Conservation (phyloP, 2,797 vertebrate genomes). For the Channa striata region DNA sequence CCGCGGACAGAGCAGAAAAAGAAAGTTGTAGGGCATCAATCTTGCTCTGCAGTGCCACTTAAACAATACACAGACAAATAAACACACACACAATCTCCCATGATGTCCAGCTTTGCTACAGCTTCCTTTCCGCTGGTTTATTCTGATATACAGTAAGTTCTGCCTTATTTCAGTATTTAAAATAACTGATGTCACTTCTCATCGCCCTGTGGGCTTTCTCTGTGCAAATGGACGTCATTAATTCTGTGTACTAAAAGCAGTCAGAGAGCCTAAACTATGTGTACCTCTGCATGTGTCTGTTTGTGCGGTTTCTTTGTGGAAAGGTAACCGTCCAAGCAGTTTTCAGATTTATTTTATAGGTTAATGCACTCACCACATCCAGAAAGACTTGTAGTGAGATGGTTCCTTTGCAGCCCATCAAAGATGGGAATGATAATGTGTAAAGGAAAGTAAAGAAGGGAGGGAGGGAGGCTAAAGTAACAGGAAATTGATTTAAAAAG, state of each 20-base stretch:
- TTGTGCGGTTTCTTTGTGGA: slow-evolving; percentile 14
- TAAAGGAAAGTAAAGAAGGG: slow-evolving; percentile 4
- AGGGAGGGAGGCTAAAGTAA: slow-evolving; percentile 3
- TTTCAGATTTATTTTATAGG: slow-evolving; percentile 50
- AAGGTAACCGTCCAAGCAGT: slow-evolving; percentile 27
- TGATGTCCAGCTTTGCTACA: background rate
- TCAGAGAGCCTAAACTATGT: slow-evolving; percentile 43
- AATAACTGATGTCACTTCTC: slow-evolving; percentile 63
- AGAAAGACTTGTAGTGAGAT: slow-evolving; percentile 17
- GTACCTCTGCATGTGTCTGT: slow-evolving; percentile 3
- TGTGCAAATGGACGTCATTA: slow-evolving; percentile 58
- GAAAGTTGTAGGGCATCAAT: slow-evolving; percentile 58
- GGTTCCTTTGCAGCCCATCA: slow-evolving; percentile 46
- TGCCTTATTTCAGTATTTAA: slow-evolving; percentile 60
- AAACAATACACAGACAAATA: slow-evolving; percentile 36
- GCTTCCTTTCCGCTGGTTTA: slow-evolving; percentile 35
- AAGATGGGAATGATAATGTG: slow-evolving; percentile 8
- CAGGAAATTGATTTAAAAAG: background rate
- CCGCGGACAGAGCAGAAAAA: slow-evolving; percentile 36
- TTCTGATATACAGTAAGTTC: slow-evolving; percentile 49
- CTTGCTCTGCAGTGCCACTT: slow-evolving; percentile 53
- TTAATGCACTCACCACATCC: slow-evolving; percentile 45
- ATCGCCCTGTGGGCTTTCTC: slow-evolving; percentile 38
- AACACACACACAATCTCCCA: slow-evolving; percentile 6
- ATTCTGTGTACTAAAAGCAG: slow-evolving; percentile 68